Evolutionary conservation across 2,113 vertebrate species (phyloP), one percentile per base, ranked within the genome.

Genomic region (Varanus komodoensis): DNA sequence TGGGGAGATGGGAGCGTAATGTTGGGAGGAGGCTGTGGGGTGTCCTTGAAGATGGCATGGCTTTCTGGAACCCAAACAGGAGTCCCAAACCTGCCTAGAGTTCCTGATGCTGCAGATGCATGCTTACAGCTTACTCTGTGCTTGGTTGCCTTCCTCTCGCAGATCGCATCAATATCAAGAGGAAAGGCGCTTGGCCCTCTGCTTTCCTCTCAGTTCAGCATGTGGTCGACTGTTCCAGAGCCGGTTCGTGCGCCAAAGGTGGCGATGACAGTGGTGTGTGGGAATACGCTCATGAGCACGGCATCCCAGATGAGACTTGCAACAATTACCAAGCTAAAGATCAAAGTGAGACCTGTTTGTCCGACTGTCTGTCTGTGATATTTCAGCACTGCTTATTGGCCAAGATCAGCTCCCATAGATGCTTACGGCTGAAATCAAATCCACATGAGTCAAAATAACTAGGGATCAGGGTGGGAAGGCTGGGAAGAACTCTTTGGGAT

Each of bases 291-390:
- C 95, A 98, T 6, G 34, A 44, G 0, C 97, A 99, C 0, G 99
- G 99, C 78, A 99, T 99, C 93, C 99, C 99, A 0, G 98, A 99
- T 0, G 99, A 99, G 96, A 99, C 99, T 93, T 99, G 99, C 97
- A 99, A 99, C 94, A 99, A 99, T 96, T 99, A 99, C 96, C 99
- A 99, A 93, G 99, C 99, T 54, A 99, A 98, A 96, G 98, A 99
- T 92, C 99, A 99, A 93, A 80, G 99, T 99, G 97, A 79, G 12
- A 8, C 29, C 21, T 9, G 38, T 3, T 44, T 44, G 2, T 21
- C 54, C 54, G 54, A 7, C 61, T 64, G 61, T 64, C 61, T 64
- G 61, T 64, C 23, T 29, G 23, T 29, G 23, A 48, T 6, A 48
- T 48, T 25, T 78, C 7, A 48, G 27, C 34, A 48, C 25, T 54